These are phyloP conservation scores for Australoheros scitulus DNA, from an alignment of 2,113 vertebrate genomes.

Conservation along the genomic window DNA sequence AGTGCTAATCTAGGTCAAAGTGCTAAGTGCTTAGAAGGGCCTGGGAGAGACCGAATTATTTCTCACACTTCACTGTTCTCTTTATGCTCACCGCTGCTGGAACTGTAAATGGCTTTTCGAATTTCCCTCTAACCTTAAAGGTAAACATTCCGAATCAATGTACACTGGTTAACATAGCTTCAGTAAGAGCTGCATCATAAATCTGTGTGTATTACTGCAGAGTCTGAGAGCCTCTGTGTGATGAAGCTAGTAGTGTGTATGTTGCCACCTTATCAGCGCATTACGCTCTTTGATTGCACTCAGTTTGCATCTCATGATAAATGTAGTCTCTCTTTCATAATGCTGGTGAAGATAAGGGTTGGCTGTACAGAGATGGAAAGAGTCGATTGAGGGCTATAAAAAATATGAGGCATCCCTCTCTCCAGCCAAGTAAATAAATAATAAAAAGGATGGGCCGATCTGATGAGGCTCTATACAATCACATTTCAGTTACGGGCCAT, in stretches of 20 bases:
- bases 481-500: constrained; percentile 6
- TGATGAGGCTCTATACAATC: constrained; percentile 32
- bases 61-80: constrained; percentile 53
- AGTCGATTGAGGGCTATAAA: constrained; percentile 16
- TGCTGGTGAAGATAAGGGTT: background rate
- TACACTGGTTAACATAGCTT: background rate
- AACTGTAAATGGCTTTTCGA: constrained; percentile 27
- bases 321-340: constrained; percentile 12
- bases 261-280: constrained; percentile 24
- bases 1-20: constrained; percentile 79
- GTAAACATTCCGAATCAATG: constrained; percentile 21
- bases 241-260: background rate
- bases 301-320: constrained; percentile 27
- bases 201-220: background rate
- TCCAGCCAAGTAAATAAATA: constrained; percentile 22
- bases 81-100: constrained; percentile 48
- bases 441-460: background rate
- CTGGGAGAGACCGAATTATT: constrained; percentile 64
- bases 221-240: background rate
- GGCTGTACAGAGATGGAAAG: background rate
- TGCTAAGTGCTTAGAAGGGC: constrained; percentile 70
- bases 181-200: background rate
- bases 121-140: constrained; percentile 44
- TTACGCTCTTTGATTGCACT: constrained; percentile 29
- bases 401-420: constrained; percentile 13